Percentiles rank a stretch among this genome's conserved stretches.
phyloP scores from a whole-genome alignment of 2,888 invertebrate genomes.

The Ceriagrion tenellum region DNA sequence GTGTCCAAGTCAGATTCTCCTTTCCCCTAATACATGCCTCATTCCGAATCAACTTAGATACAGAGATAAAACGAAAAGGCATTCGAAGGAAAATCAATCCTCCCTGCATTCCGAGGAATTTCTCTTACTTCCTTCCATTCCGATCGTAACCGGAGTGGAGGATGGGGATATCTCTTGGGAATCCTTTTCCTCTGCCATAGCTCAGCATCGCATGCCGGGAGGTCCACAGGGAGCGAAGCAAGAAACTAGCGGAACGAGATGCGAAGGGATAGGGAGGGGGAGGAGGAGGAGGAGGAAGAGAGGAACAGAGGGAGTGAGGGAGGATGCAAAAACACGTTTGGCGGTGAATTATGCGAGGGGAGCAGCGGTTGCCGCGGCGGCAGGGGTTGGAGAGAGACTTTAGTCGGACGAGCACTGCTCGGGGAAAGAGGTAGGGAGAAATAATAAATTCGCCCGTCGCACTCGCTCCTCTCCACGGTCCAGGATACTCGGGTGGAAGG shows the following conservation, averaged over 20 bases:
- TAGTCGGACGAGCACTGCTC: not conserved
- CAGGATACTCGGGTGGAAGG: not conserved
- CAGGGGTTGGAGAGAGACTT: too few relatives aligned
- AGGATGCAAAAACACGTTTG: conserved; percentile 28
- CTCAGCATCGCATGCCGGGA: conserved; percentile 11
- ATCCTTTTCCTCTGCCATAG: not conserved
- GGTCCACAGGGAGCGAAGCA: not conserved
- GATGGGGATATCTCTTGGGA: not conserved
- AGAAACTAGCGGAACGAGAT: conserved; percentile 14
- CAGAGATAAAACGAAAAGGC: too few relatives aligned
- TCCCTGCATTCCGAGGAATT: not conserved
- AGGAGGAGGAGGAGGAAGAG: too few relatives aligned
- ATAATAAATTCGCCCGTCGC: not conserved
- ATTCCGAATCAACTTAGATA: too few relatives aligned
- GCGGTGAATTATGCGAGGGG: not conserved
- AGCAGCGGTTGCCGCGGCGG: too few relatives aligned
- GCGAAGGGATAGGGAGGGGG: not conserved
- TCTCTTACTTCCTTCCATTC: not conserved
- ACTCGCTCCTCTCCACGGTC: not conserved
- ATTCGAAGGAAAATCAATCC: not conserved
- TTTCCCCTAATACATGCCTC: too few relatives aligned
- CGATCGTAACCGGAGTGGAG: not conserved
- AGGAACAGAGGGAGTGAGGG: too few relatives aligned
- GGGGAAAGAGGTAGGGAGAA: not conserved
- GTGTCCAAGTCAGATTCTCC: too few relatives aligned